Base-by-base conservation (phyloP, 1,140 invertebrate genomes). In the Zaprionus ghesquierei region DNA sequence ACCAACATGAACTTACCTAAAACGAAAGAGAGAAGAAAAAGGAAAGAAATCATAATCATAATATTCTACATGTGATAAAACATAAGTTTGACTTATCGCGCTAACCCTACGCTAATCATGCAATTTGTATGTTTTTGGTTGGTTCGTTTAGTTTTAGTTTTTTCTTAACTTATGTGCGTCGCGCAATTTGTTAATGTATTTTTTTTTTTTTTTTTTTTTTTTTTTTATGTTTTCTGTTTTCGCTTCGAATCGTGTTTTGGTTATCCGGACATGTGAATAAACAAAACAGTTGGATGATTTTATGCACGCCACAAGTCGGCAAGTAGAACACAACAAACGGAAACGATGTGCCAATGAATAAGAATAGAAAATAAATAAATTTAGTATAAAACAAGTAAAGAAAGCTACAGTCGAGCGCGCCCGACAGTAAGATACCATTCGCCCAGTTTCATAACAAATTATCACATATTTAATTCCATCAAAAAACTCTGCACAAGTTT, bases 1-100 rank as follows among this genome's bases (percentile, higher is more conserved):
- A 78, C 53, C 56, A 77, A 63, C 79, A 85, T 27, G 75, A 81
- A 86, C 79, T 89, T 89, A 82, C 84, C 82, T 87, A 82, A 82
- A 87, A 87, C 46, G 82, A 86, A 53, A 82, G 53, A 54, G 54
- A 33, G 71, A 44, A 56, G 15, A 51, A 20, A 75, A 50, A 51
- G 20, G 33, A 49, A 13, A 68, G 64, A 54, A 68, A 62, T 73
- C 49, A 69, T 55, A 61, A 74, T 49, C 35, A 38, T 38, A n/a
- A n/a, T 6, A n/a, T 38, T 38, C 33, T n/a, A 53, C 27, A 60
- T 59, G 25, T 46, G 13, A 49, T 50, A 9, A 15, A 15, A n/a
- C 46, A 10, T 3, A 50, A 5, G 13, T 13, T 46, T 20, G 23
- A 58, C 29, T 73, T 46, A 62, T 62, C 41, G 56, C 8, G 10